Evolutionary conservation across 1,140 invertebrate genomes (phyloP).

Genomic region (Solenopsis invicta): DNA sequence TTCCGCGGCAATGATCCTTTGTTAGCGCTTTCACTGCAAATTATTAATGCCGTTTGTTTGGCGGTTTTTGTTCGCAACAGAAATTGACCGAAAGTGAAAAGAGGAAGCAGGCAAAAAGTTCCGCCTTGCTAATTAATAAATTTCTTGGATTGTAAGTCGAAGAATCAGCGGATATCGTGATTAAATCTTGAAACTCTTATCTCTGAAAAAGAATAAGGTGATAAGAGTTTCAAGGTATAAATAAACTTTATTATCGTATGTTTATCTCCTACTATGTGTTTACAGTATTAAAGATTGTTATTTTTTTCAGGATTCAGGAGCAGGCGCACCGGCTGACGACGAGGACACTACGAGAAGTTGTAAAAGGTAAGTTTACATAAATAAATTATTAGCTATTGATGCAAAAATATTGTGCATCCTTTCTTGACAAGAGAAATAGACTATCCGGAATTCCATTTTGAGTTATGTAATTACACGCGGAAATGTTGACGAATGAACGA

Average conservation of each 20-base stretch:
- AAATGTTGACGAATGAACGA: neutral
- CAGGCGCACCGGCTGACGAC: conserved; percentile 85
- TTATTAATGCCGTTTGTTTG: conserved; percentile 37
- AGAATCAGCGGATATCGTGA: neutral
- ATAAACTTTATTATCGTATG: neutral
- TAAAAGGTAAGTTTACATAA: conserved; percentile 84
- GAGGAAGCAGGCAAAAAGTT: conserved; percentile 15
- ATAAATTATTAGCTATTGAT: conserved; percentile 5
- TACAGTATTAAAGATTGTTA: neutral
- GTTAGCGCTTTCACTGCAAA: conserved; percentile 47
- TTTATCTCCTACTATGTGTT: neutral
- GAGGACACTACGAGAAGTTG: conserved; percentile 86
- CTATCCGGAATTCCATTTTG: too few species aligned
- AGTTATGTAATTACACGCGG: too few species aligned
- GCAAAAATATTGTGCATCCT: neutral
- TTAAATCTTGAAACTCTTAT: conserved; percentile 4
- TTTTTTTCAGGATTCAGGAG: conserved; percentile 86
- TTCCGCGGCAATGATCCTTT: conserved; percentile 16
- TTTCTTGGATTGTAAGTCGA: conserved; percentile 2
- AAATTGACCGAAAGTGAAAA: conserved; percentile 35
- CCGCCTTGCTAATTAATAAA: conserved; percentile 33
- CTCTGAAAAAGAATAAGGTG: neutral
- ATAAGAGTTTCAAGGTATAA: neutral
- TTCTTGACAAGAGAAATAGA: neutral
- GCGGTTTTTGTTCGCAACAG: conserved; percentile 1